A percentile compares a stretch with the other conserved stretches of the same genome.
These are phyloP conservation scores for Andrena bicolor DNA, from an alignment of 2,888 invertebrate species.

Conservation along the genomic window DNA sequence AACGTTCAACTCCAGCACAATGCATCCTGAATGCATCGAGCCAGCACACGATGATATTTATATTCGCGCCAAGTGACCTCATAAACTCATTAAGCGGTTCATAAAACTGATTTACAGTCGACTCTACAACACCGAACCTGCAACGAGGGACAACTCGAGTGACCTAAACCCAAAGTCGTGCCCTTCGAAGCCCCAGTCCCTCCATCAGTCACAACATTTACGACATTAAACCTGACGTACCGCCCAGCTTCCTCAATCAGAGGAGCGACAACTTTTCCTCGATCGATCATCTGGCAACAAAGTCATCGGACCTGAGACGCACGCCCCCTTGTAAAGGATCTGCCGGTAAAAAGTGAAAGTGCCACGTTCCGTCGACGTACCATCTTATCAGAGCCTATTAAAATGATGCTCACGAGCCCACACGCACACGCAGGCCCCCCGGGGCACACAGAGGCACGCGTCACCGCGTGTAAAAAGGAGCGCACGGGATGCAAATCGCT, in stretches of 20 bases:
- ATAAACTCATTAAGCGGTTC: constrained; percentile 3
- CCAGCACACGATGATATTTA: constrained; percentile 18
- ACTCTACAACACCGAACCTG: neutral
- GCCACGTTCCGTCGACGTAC: neutral
- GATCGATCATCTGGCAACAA: constrained; percentile 13
- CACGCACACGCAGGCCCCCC: neutral
- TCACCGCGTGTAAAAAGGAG: constrained; percentile 1
- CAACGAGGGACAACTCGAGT: neutral
- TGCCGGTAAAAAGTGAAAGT: constrained; percentile 60
- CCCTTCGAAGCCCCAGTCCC: neutral
- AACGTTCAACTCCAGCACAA: constrained; percentile 29
- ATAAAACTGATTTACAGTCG: constrained; percentile 2
- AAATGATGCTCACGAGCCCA: constrained; percentile 12
- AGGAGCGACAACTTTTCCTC: neutral
- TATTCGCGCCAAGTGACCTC: constrained; percentile 15
- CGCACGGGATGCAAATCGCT: constrained; percentile 2
- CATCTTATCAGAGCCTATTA: constrained; percentile 19
- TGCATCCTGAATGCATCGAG: constrained; percentile 27
- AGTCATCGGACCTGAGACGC: neutral
- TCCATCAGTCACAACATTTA: neutral
- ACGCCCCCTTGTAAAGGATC: neutral
- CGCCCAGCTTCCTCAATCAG: neutral
- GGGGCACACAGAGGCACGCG: neutral
- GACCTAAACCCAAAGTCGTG: neutral
- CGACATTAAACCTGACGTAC: neutral